A percentile compares a stretch with the other conserved stretches of the same genome.
Evolutionary conservation across 2,797 vertebrate species (phyloP).

Genomic region (Chiroxiphia lanceolata): DNA sequence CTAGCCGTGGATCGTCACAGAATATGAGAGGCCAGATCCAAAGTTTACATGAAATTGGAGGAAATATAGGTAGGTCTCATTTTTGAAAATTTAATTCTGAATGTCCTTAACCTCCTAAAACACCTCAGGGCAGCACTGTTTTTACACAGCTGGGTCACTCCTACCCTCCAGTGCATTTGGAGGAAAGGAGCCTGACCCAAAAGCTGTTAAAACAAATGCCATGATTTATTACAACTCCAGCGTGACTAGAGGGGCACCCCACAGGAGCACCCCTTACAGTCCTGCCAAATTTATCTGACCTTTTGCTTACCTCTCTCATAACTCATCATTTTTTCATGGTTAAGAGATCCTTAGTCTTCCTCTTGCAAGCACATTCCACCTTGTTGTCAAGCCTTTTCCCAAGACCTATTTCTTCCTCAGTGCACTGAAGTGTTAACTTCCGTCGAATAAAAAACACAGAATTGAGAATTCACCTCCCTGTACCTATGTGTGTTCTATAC

Average conservation of each 20-base stretch:
- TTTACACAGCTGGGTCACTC: not conserved
- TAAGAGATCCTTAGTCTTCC: not conserved
- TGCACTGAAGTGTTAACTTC: not conserved
- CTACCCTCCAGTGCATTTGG: not conserved
- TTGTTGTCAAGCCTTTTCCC: not conserved
- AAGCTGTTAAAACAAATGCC: not conserved
- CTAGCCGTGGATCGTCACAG: slow-evolving; percentile 69
- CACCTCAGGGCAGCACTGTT: not conserved
- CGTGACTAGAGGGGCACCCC: not conserved
- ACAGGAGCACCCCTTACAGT: not conserved
- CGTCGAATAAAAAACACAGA: not conserved
- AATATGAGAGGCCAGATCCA: slow-evolving; percentile 77
- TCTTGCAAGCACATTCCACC: not conserved
- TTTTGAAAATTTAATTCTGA: not conserved
- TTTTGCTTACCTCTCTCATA: not conserved
- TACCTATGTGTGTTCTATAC: accelerated
- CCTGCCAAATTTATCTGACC: not conserved
- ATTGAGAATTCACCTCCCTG: not conserved
- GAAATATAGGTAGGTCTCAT: slow-evolving; percentile 90
- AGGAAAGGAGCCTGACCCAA: not conserved
- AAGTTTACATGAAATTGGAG: slow-evolving; percentile 92
- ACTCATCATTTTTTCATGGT: not conserved
- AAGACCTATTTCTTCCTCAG: not conserved
- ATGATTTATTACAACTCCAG: not conserved
- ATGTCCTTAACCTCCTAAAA: not conserved